Percentiles rank a stretch among this genome's conserved stretches.
Conservation (phyloP, 2,888 invertebrate genomes). For the Notodonta dromedarius region DNA sequence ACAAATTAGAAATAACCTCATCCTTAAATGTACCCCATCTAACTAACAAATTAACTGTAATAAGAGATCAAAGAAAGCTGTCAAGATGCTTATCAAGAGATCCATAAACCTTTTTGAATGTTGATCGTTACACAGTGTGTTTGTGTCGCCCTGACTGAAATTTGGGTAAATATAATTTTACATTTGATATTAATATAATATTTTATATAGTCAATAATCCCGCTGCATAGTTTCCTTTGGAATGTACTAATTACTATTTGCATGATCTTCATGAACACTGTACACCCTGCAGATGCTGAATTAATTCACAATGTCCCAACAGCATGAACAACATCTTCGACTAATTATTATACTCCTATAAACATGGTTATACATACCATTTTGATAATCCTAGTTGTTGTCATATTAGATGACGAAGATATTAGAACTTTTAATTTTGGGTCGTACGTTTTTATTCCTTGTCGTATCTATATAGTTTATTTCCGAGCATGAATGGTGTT, state of each 20-base stretch:
- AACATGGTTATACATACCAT: slow-evolving; percentile 34
- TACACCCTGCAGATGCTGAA: slow-evolving; percentile 62
- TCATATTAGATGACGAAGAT: slow-evolving; percentile 55
- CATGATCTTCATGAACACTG: slow-evolving; percentile 76
- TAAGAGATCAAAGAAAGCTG: slow-evolving; percentile 70
- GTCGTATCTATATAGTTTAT: slow-evolving; percentile 39
- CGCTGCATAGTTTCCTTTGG: slow-evolving; percentile 75
- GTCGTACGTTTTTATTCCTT: slow-evolving; percentile 36
- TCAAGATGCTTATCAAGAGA: slow-evolving; percentile 82
- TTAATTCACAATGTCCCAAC: slow-evolving; percentile 58
- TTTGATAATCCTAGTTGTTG: slow-evolving; percentile 36
- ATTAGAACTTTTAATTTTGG: slow-evolving; percentile 36
- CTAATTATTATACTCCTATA: slow-evolving; percentile 21
- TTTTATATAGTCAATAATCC: slow-evolving; percentile 71
- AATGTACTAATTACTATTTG: slow-evolving; percentile 78
- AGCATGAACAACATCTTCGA: slow-evolving; percentile 66
- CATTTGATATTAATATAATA: slow-evolving; percentile 57
- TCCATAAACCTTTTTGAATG: slow-evolving; percentile 65
- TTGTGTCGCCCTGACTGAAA: slow-evolving; percentile 80
- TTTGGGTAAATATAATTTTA: slow-evolving; percentile 82
- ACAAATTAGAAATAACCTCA: slow-evolving; percentile 35
- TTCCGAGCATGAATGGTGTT: slow-evolving; percentile 56
- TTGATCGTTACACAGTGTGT: slow-evolving; percentile 73
- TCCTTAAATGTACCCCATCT: slow-evolving; percentile 33
- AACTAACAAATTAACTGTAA: slow-evolving; percentile 42